Evolutionary conservation across 2,113 vertebrate species (phyloP).

Genomic region (Orycteropus afer): DNA sequence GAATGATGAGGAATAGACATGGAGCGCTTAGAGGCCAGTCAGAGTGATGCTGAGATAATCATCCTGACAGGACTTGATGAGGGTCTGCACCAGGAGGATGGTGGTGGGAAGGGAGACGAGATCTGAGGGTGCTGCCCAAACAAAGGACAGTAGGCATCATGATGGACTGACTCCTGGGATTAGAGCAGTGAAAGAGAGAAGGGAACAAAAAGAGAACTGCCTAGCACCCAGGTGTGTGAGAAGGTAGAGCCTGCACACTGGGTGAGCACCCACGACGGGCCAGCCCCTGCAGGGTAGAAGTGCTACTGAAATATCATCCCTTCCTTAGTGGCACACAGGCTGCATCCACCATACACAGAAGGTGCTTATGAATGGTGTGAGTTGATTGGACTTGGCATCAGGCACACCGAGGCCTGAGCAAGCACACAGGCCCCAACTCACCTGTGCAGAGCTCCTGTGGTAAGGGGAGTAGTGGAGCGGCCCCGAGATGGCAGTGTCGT

Average conservation of each 20-base stretch:
- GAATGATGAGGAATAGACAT: background rate
- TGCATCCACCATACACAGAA: background rate
- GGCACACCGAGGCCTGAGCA: background rate
- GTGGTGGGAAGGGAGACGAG: background rate
- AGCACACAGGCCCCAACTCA: slow-evolving; percentile 80
- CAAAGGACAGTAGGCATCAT: background rate
- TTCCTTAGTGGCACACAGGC: background rate
- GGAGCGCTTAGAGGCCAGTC: background rate
- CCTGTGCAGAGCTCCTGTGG: slow-evolving; percentile 96
- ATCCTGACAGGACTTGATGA: background rate
- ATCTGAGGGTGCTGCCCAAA: background rate
- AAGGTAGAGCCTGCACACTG: background rate
- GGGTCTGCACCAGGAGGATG: background rate
- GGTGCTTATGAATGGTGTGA: background rate
- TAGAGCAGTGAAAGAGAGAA: slow-evolving; percentile 22
- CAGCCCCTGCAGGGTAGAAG: background rate
- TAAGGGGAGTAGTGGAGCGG: slow-evolving; percentile 97
- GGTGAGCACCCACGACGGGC: background rate
- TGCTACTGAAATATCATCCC: background rate
- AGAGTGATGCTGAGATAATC: background rate
- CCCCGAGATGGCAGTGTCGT: slow-evolving; percentile 92
- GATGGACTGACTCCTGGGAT: background rate
- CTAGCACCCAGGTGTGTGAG: accelerated
- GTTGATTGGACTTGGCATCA: background rate
- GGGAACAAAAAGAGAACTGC: background rate